Percentiles rank a stretch among this genome's conserved stretches.
Conservation (phyloP, 2,888 invertebrate genomes). For the Heliconius charithonia region DNA sequence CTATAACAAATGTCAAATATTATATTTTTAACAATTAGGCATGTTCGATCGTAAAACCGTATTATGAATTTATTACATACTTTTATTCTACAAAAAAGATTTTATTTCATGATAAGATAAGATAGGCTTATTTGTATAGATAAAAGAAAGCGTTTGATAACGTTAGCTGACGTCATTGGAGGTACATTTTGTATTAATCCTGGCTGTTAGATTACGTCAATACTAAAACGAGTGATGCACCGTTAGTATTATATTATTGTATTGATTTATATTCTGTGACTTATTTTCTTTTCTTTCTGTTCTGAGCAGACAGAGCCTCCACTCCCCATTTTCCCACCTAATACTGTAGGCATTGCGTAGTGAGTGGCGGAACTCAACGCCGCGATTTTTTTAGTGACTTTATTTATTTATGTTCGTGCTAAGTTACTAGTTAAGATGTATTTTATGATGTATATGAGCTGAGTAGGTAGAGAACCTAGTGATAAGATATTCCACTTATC, state of each 20-base stretch:
- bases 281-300: neutral
- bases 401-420: too few species aligned
- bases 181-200: conserved; percentile 12
- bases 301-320: too few species aligned
- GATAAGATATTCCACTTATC: too few species aligned
- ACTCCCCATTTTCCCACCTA: too few species aligned
- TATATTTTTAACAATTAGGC: neutral
- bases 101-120: conserved; percentile 19
- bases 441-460: too few species aligned
- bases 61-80: neutral
- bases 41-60: neutral
- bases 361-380: too few species aligned
- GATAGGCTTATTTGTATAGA: conserved; percentile 21
- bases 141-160: conserved; percentile 25
- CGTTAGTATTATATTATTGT: neutral
- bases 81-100: conserved; percentile 5
- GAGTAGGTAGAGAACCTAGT: too few species aligned
- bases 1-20: too few species aligned
- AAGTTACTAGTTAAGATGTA: too few species aligned
- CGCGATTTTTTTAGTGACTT: too few species aligned
- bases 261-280: neutral
- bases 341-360: too few species aligned
- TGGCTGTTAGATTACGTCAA: neutral
- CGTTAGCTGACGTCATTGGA: conserved; percentile 31
- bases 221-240: neutral